Percentiles rank a stretch among this genome's conserved stretches.
Conservation (phyloP, 2,797 vertebrate species). For the Tolypeutes matacus region DNA sequence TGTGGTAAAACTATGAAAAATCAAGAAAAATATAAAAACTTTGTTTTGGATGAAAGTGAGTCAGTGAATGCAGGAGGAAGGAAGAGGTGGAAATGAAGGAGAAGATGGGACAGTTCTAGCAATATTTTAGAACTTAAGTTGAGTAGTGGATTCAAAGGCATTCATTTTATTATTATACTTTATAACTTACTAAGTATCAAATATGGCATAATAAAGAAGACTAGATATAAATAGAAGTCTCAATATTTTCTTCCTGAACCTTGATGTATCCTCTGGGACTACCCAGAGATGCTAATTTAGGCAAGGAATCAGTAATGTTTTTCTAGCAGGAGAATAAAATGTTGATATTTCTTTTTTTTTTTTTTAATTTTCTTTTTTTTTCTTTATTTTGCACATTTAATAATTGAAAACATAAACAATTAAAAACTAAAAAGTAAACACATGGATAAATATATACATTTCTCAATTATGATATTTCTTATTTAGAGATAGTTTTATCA, state of each 20-base stretch:
- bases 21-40: background rate
- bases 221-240: background rate
- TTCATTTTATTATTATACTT: background rate
- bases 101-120: background rate
- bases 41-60: background rate
- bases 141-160: background rate
- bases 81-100: background rate
- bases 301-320: background rate
- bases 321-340: background rate
- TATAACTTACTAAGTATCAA: background rate
- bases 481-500: conserved; percentile 11
- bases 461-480: background rate
- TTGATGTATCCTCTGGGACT: background rate
- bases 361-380: no score
- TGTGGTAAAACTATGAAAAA: background rate
- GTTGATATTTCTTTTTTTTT: background rate
- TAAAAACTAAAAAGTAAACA: no score
- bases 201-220: background rate
- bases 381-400: no score
- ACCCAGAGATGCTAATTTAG: background rate
- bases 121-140: background rate
- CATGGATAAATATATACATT: no score
- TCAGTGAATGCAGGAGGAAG: background rate
- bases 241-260: background rate
- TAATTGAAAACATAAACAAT: no score